Evolutionary conservation across 1,140 invertebrate genomes (phyloP).

Genomic region (Trichogramma pretiosum): DNA sequence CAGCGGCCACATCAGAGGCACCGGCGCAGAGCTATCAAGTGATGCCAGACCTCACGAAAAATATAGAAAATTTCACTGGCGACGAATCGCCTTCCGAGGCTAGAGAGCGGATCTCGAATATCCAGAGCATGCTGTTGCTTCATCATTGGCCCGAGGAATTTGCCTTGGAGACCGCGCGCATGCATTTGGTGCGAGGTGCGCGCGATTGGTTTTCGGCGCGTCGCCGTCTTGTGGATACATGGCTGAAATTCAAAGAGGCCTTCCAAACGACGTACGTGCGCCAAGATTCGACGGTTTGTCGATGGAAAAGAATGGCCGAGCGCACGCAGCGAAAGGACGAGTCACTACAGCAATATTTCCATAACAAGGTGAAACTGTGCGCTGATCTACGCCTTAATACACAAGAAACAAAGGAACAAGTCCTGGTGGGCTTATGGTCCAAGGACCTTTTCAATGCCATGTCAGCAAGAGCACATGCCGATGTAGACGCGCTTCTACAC

Average conservation of each 20-base stretch:
- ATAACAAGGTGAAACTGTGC: constrained; percentile 9
- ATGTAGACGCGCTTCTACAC: too few species aligned
- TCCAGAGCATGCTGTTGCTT: constrained; percentile 9
- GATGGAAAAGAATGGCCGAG: constrained; percentile 7
- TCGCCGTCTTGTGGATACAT: too few species aligned
- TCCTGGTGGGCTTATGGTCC: constrained; percentile 10
- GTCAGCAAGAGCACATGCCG: not conserved
- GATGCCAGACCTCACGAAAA: constrained; percentile 5
- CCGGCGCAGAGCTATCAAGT: constrained; percentile 11
- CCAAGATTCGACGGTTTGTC: not conserved
- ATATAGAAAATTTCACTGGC: constrained; percentile 2
- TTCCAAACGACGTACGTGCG: too few species aligned
- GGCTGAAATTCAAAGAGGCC: too few species aligned
- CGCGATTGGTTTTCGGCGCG: too few species aligned
- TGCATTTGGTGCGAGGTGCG: too few species aligned
- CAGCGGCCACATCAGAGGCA: not conserved
- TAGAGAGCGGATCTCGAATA: constrained; percentile 1
- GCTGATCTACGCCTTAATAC: not conserved
- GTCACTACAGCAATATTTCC: constrained; percentile 3
- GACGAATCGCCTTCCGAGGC: not conserved
- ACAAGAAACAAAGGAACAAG: constrained; percentile 10
- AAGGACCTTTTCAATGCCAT: constrained; percentile 11
- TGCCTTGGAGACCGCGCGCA: too few species aligned
- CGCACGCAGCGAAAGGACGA: constrained; percentile 5
- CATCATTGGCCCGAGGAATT: too few species aligned